Conservation (phyloP, 1,140 invertebrate genomes). For the Papilio aristodemus region DNA sequence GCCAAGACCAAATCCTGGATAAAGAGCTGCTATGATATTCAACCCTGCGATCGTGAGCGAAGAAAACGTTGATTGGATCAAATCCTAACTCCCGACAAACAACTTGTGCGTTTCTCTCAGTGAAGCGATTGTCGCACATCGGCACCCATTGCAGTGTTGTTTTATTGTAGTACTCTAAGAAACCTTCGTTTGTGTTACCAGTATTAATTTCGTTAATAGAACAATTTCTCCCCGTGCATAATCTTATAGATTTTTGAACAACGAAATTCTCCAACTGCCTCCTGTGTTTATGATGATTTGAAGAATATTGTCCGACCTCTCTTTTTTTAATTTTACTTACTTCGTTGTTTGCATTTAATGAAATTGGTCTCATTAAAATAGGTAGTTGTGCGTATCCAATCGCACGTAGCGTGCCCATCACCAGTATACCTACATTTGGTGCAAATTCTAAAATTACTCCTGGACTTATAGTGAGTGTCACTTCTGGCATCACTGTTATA, state of each 20-base stretch:
- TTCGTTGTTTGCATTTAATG: slow-evolving; percentile 64
- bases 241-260: slow-evolving; percentile 83
- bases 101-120: slow-evolving; percentile 96
- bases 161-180: slow-evolving; percentile 96
- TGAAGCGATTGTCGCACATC: slow-evolving; percentile 97
- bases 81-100: slow-evolving; percentile 97
- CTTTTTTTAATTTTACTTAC: slow-evolving; percentile 69
- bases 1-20: slow-evolving; percentile 95
- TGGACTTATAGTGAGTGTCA: slow-evolving; percentile 91
- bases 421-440: slow-evolving; percentile 98
- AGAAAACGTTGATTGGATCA: slow-evolving; percentile 93
- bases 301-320: slow-evolving; percentile 57
- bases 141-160: slow-evolving; percentile 98
- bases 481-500: slow-evolving; percentile 97
- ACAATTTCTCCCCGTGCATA: slow-evolving; percentile 89
- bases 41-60: slow-evolving; percentile 88
- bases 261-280: slow-evolving; percentile 79
- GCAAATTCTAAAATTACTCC: slow-evolving; percentile 97
- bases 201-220: slow-evolving; percentile 77
- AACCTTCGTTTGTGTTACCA: slow-evolving; percentile 85
- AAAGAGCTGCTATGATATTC: slow-evolving; percentile 92
- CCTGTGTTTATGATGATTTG: slow-evolving; percentile 62
- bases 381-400: slow-evolving; percentile 88
- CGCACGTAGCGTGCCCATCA: slow-evolving; percentile 94
- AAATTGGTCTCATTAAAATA: slow-evolving; percentile 91